Evolutionary conservation across 2,888 invertebrate species (phyloP).

Genomic region (Drosophila nigritarsus): DNA sequence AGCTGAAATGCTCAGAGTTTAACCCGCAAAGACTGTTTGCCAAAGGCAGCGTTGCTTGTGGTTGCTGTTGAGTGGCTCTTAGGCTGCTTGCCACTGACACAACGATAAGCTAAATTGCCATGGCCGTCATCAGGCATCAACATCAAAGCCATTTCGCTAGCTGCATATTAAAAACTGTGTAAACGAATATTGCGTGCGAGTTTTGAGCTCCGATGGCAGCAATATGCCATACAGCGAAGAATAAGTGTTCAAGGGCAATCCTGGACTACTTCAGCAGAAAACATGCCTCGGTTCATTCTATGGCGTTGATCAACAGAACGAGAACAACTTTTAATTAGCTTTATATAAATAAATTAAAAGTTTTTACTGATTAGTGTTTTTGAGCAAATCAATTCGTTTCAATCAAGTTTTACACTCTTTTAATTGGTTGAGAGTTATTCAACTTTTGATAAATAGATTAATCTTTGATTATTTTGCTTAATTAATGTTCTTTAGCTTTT

Average conservation of each 20-base stretch:
- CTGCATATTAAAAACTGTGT: conserved; percentile 32
- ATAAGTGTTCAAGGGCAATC: not conserved
- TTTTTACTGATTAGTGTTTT: not conserved
- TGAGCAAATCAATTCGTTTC: not conserved
- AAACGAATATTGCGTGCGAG: conserved; percentile 1
- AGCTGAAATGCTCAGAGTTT: conserved; percentile 38
- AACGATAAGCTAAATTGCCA: conserved; percentile 49
- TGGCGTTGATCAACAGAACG: not conserved
- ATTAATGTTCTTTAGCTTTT: not conserved
- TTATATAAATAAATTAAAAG: not conserved
- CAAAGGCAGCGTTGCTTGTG: not conserved
- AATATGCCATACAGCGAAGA: not conserved
- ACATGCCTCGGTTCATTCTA: too few species aligned
- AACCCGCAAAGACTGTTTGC: conserved; percentile 10
- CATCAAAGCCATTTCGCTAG: conserved; percentile 32
- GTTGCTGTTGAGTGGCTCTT: not conserved
- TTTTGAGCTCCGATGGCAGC: not conserved
- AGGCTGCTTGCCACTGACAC: conserved; percentile 17
- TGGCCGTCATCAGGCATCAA: conserved; percentile 25
- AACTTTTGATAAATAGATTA: not conserved
- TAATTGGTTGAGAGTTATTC: not conserved
- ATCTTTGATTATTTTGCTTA: not conserved
- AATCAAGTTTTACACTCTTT: not conserved
- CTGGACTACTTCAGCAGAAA: not conserved
- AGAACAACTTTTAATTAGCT: not conserved